Conservation (phyloP, 1,140 invertebrate species). For the Stegodyphus dumicola region DNA sequence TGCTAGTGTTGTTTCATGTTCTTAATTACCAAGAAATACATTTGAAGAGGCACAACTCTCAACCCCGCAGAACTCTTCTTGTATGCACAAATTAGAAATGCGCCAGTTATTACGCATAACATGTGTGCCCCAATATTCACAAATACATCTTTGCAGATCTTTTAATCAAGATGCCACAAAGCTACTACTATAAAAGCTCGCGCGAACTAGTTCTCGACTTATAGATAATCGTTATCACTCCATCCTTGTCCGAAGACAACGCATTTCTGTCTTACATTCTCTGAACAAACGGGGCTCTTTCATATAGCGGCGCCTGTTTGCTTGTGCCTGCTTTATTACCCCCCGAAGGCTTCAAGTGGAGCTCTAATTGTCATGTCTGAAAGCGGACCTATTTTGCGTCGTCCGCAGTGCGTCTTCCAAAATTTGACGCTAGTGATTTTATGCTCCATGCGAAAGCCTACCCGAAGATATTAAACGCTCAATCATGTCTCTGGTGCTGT, state of each 20-base stretch:
- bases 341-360: slow-evolving; percentile 17
- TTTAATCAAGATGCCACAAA: not conserved
- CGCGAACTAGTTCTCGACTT: not conserved
- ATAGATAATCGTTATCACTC: not conserved
- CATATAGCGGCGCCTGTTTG: slow-evolving; percentile 34
- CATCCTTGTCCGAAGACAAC: not conserved
- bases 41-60: too few species aligned
- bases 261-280: not conserved
- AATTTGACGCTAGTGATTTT: slow-evolving; percentile 18
- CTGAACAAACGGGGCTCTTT: slow-evolving; percentile 2
- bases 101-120: too few species aligned
- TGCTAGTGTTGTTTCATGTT: too few species aligned
- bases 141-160: too few species aligned
- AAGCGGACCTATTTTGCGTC: slow-evolving; percentile 11
- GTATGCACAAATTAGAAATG: too few species aligned
- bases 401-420: not conserved
- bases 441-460: slow-evolving; percentile 1
- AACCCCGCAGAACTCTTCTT: too few species aligned
- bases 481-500: not conserved
- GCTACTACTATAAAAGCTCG: too few species aligned
- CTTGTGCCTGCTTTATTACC: slow-evolving; percentile 27
- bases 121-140: too few species aligned
- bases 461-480: slow-evolving; percentile 16
- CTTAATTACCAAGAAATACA: too few species aligned
- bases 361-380: slow-evolving; percentile 37